Conservation (phyloP, 2,888 invertebrate genomes). For the Augiades crinisus region DNA sequence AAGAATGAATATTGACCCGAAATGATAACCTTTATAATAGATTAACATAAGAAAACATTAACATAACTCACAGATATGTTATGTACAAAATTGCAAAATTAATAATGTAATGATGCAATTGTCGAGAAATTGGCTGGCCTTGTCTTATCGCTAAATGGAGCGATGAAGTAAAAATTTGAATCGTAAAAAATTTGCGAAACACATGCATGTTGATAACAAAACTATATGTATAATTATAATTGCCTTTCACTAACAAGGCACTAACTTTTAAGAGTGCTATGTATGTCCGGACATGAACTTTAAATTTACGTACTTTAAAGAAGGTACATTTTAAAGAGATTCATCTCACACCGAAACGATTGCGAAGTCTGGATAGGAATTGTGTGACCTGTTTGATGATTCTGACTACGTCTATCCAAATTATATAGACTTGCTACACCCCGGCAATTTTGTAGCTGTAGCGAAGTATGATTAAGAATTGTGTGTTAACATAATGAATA, state of each 20-base stretch:
- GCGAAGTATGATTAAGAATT: too few relatives aligned
- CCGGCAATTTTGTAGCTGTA: too few relatives aligned
- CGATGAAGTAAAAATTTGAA: neutral
- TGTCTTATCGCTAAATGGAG: neutral
- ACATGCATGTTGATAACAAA: neutral
- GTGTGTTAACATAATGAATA: too few relatives aligned
- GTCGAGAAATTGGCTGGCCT: neutral
- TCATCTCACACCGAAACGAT: too few relatives aligned
- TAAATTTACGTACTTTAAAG: neutral
- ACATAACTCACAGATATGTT: neutral
- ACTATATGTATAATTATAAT: neutral
- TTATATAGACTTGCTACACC: too few relatives aligned
- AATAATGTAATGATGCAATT: neutral
- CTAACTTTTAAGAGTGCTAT: too few relatives aligned
- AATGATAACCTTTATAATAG: conserved; percentile 7
- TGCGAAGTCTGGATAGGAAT: too few relatives aligned
- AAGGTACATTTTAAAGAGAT: too few relatives aligned
- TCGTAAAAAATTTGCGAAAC: neutral
- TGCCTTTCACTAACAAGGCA: neutral
- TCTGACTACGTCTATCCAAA: too few relatives aligned
- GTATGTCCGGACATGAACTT: too few relatives aligned
- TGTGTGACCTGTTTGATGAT: too few relatives aligned
- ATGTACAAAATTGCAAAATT: neutral
- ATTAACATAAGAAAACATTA: conserved; percentile 1
- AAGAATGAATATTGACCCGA: too few relatives aligned